Conservation (phyloP, 2,888 invertebrate genomes). For the Chymomyza fuscimana region DNA sequence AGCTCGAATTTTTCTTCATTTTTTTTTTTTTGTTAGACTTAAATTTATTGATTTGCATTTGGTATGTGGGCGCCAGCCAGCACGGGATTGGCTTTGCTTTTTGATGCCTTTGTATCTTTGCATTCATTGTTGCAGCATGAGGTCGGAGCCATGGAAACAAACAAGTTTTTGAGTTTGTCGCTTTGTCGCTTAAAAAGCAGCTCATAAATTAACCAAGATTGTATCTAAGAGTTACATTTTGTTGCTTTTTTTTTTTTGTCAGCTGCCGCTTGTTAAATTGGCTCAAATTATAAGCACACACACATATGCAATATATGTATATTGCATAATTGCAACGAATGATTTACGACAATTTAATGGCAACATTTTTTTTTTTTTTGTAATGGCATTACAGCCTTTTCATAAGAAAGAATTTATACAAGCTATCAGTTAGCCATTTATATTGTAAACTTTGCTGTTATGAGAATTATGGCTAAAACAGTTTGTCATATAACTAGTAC, state of each 20-base stretch:
- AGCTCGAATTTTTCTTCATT: background rate
- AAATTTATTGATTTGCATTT: conserved; percentile 8
- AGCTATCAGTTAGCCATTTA: background rate
- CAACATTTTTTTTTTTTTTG: background rate
- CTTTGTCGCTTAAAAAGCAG: conserved; percentile 6
- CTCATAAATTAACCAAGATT: conserved; percentile 35
- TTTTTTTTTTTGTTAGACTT: background rate
- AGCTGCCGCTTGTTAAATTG: conserved; percentile 3
- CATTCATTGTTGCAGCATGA: conserved; percentile 2
- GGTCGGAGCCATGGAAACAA: background rate
- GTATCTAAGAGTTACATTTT: conserved; percentile 26
- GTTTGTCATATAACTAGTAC: background rate
- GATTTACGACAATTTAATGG: conserved; percentile 6
- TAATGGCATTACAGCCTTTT: background rate
- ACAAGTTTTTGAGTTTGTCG: conserved; percentile 4
- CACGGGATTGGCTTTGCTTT: background rate
- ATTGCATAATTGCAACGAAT: conserved; percentile 6
- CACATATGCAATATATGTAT: background rate
- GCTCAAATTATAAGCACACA: background rate
- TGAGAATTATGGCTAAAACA: background rate
- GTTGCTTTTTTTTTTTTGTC: conserved; percentile 1
- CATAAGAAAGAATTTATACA: background rate
- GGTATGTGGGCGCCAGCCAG: conserved; percentile 5
- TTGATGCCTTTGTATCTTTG: conserved; percentile 5
- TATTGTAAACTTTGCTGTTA: too few species aligned